phyloP scores from a whole-genome alignment of 2,113 vertebrate genomes.

The Rynchops niger region DNA sequence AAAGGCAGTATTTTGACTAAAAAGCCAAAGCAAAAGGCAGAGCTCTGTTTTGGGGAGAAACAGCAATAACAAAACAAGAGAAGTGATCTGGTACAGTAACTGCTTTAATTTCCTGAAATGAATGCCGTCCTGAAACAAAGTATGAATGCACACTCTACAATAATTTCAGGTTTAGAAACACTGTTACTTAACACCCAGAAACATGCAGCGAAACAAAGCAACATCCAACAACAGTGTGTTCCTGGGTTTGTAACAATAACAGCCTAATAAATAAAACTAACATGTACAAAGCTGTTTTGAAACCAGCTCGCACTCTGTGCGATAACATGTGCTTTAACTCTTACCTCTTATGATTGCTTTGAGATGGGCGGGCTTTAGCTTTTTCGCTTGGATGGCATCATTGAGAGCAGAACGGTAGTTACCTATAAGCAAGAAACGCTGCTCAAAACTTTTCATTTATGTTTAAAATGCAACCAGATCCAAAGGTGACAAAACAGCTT shows the following conservation, averaged over 20 bases:
- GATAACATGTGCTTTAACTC: not conserved
- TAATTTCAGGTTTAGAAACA: not conserved
- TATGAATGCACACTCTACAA: not conserved
- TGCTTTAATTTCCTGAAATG: not conserved
- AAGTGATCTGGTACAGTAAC: not conserved
- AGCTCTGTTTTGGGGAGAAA: not conserved
- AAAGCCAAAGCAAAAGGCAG: not conserved
- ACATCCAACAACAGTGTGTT: not conserved
- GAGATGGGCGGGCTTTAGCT: slow-evolving; percentile 87
- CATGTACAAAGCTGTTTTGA: not conserved
- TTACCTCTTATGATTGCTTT: slow-evolving; percentile 92
- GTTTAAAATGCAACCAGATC: not conserved
- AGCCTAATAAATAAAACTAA: not conserved
- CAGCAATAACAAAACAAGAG: not conserved
- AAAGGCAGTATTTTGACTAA: not conserved
- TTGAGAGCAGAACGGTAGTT: slow-evolving; percentile 91
- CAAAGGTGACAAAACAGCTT: not conserved
- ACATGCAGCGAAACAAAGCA: fast-evolving
- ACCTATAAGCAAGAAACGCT: slow-evolving; percentile 67
- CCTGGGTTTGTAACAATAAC: not conserved
- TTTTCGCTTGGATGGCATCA: slow-evolving; percentile 85
- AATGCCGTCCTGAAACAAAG: not conserved
- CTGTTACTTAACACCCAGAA: not conserved
- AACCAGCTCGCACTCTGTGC: fast-evolving
- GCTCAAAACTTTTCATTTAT: not conserved